Percentiles rank a stretch among this genome's conserved stretches.
Evolutionary conservation across 1,140 invertebrate genomes (phyloP).

Genomic region (Eulimnadia texana): DNA sequence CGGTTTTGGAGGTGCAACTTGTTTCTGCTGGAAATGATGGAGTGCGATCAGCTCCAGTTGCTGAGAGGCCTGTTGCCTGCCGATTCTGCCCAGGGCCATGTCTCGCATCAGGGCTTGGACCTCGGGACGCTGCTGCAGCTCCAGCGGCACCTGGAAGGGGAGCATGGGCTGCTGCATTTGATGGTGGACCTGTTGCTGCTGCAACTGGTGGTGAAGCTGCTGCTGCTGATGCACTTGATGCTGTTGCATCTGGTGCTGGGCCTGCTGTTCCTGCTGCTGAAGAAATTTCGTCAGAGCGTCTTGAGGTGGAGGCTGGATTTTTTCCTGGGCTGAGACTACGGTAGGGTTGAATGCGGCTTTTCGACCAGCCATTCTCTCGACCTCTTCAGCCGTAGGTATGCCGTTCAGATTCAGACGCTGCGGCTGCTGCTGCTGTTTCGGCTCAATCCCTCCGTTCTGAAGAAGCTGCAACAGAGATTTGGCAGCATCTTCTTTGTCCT

Average conservation of each 20-base stretch:
- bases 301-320: neutral
- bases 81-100: neutral
- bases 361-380: neutral
- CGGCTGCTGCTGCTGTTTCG: too few relatives aligned
- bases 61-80: slow-evolving; percentile 15
- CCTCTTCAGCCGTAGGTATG: too few relatives aligned
- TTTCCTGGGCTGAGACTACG: neutral
- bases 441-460: neutral
- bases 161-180: slow-evolving; percentile 22
- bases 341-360: neutral
- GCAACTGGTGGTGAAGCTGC: slow-evolving; percentile 18
- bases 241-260: slow-evolving; percentile 4
- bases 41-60: slow-evolving; percentile 16
- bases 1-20: slow-evolving; percentile 22
- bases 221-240: neutral
- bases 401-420: too few relatives aligned
- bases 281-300: neutral
- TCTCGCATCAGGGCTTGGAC: slow-evolving; percentile 17
- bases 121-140: slow-evolving; percentile 24
- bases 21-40: neutral
- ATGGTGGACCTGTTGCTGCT: slow-evolving; percentile 18
- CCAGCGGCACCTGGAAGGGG: slow-evolving; percentile 26
- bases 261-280: neutral
- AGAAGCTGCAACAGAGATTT: neutral
- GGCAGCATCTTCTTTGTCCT: neutral